A percentile compares a stretch with the other conserved stretches of the same genome.
phyloP scores from a whole-genome alignment of 2,797 vertebrate species.

The Sebastes glaucus region DNA sequence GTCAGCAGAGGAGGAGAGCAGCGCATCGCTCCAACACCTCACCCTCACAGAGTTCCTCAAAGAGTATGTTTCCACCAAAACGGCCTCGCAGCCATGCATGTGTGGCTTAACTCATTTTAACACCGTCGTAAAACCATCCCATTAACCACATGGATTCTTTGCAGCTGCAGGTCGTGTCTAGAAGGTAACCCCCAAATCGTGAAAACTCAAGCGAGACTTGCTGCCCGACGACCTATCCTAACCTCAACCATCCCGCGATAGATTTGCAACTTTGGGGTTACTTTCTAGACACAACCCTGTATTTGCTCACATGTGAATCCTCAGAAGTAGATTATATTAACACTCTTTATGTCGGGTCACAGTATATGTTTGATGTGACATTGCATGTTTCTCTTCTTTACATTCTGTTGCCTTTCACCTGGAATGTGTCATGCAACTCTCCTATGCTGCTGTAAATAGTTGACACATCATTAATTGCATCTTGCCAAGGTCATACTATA shows the following conservation, averaged over 20 bases:
- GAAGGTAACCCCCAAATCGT: too few relatives aligned
- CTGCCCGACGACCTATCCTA: too few relatives aligned
- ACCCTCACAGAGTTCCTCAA: constrained; percentile 86
- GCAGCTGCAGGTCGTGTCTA: background rate
- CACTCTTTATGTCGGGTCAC: background rate
- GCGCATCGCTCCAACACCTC: constrained; percentile 81
- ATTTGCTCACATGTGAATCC: constrained; percentile 15
- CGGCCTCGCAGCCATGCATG: constrained; percentile 67
- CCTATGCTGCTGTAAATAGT: constrained; percentile 41
- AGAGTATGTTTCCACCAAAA: constrained; percentile 81
- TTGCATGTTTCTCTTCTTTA: constrained; percentile 63
- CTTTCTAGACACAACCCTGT: background rate
- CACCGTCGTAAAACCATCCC: constrained; percentile 30
- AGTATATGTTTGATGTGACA: constrained; percentile 16
- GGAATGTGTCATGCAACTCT: constrained; percentile 28
- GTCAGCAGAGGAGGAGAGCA: constrained; percentile 84
- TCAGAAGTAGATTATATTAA: constrained; percentile 14
- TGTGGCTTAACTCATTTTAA: constrained; percentile 68
- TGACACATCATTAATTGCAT: constrained; percentile 70
- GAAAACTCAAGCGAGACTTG: too few relatives aligned
- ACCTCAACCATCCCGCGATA: background rate
- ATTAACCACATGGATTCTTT: constrained; percentile 53
- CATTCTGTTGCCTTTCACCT: constrained; percentile 36
- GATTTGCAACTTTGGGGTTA: too few relatives aligned
- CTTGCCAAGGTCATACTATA: constrained; percentile 69